phyloP scores from a whole-genome alignment of 37 sponge, comb jelly and placozoan genomes.

The Aplysina aerophoba region DNA sequence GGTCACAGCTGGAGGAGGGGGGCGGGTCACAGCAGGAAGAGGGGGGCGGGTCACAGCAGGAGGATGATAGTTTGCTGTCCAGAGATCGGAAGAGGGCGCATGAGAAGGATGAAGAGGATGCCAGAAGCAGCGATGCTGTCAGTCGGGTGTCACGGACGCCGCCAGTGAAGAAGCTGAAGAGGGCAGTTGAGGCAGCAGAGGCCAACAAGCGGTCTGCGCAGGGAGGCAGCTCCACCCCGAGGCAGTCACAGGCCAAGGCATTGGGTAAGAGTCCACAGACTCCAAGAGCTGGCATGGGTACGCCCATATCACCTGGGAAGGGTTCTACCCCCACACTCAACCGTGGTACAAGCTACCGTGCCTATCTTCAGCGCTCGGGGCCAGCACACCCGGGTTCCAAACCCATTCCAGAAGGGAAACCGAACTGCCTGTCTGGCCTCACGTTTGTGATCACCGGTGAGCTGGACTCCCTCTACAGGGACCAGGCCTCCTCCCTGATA shows the following conservation, averaged over 20 bases:
- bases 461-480: constrained; percentile 92
- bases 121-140: not conserved
- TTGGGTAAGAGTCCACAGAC: not conserved
- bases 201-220: not conserved
- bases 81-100: not conserved
- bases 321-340: not conserved
- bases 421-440: constrained; percentile 66
- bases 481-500: constrained; percentile 78
- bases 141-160: not conserved
- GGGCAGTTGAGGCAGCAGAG: constrained; percentile 38
- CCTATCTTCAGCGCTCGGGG: constrained; percentile 66
- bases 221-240: constrained; percentile 1
- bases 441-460: constrained; percentile 90
- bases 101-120: not conserved
- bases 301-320: not conserved
- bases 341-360: constrained; percentile 51
- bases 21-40: not conserved
- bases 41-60: not conserved
- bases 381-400: constrained; percentile 81
- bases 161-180: constrained; percentile 53
- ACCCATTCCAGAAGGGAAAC: constrained; percentile 61
- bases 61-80: not conserved
- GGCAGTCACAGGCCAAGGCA: constrained; percentile 21
- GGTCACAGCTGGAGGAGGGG: not conserved
- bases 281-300: not conserved